Evolutionary conservation across 2,888 invertebrate genomes (phyloP).

Genomic region (Oscheius sp.): DNA sequence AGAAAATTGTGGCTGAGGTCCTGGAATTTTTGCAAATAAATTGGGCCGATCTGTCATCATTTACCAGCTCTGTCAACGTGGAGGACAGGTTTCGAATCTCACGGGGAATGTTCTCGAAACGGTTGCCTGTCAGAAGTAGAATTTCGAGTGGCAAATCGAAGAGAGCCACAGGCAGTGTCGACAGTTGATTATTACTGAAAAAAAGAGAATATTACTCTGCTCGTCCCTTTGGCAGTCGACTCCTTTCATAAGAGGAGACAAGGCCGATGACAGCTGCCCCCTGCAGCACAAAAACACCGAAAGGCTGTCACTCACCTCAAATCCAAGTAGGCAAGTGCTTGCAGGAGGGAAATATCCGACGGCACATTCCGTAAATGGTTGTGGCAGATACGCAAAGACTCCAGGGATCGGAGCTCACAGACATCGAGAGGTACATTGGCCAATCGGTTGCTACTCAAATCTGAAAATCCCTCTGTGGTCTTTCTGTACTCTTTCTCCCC

Average conservation of each 20-base stretch:
- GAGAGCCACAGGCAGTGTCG: slow-evolving; percentile 28
- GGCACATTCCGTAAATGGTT: slow-evolving; percentile 34
- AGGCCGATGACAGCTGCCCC: not conserved
- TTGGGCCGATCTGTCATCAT: not conserved
- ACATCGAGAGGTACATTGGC: slow-evolving; percentile 47
- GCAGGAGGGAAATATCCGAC: slow-evolving; percentile 34
- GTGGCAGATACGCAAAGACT: slow-evolving; percentile 25
- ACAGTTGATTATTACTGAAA: slow-evolving; percentile 39
- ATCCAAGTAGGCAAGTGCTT: slow-evolving; percentile 38
- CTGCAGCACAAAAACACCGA: slow-evolving; percentile 12
- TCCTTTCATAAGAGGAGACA: not conserved
- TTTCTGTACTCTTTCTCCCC: not conserved
- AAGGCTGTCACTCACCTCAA: slow-evolving; percentile 28
- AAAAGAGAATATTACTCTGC: not conserved
- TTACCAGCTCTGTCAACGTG: slow-evolving; percentile 38
- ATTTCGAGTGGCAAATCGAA: slow-evolving; percentile 41
- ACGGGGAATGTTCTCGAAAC: slow-evolving; percentile 36
- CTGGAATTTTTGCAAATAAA: slow-evolving; percentile 5
- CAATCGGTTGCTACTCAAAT: slow-evolving; percentile 53
- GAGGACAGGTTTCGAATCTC: slow-evolving; percentile 39
- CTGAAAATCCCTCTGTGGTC: slow-evolving; percentile 37
- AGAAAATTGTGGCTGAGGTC: slow-evolving; percentile 39
- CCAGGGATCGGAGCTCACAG: slow-evolving; percentile 38
- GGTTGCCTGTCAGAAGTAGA: slow-evolving; percentile 36
- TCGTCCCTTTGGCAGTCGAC: not conserved